Evolutionary conservation across 2,797 vertebrate genomes (phyloP).

Genomic region (Emys orbicularis): DNA sequence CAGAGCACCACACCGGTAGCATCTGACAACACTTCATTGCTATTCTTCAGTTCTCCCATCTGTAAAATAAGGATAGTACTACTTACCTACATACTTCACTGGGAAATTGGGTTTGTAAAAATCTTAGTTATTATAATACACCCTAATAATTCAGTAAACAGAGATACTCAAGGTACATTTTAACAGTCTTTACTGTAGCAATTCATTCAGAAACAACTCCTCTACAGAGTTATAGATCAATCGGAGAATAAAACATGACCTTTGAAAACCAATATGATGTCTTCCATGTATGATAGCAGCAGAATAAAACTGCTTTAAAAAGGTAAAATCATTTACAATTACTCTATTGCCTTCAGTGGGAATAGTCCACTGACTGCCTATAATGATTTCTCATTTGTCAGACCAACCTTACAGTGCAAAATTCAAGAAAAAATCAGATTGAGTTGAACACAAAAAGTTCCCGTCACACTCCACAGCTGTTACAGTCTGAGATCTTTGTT

Average conservation of each 20-base stretch:
- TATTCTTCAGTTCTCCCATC: neutral
- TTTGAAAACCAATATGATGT: constrained; percentile 16
- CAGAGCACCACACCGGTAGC: no score
- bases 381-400: rapidly evolving
- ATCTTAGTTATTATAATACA: neutral
- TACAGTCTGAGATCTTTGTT: neutral
- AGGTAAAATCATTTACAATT: neutral
- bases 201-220: neutral
- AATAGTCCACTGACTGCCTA: neutral
- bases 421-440: constrained; percentile 4
- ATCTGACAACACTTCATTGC: no score
- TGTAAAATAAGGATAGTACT: neutral
- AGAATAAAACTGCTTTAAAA: neutral
- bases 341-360: neutral
- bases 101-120: neutral
- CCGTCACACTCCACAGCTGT: neutral
- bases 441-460: neutral
- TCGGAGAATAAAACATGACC: neutral
- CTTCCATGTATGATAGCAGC: neutral
- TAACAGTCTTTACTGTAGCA: neutral
- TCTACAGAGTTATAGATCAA: neutral
- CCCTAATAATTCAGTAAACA: neutral
- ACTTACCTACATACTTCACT: neutral
- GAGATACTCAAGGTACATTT: neutral
- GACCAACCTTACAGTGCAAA: neutral